These are phyloP conservation scores for Odontesthes bonariensis DNA, from an alignment of 2,113 vertebrate genomes.

Conservation along the genomic window DNA sequence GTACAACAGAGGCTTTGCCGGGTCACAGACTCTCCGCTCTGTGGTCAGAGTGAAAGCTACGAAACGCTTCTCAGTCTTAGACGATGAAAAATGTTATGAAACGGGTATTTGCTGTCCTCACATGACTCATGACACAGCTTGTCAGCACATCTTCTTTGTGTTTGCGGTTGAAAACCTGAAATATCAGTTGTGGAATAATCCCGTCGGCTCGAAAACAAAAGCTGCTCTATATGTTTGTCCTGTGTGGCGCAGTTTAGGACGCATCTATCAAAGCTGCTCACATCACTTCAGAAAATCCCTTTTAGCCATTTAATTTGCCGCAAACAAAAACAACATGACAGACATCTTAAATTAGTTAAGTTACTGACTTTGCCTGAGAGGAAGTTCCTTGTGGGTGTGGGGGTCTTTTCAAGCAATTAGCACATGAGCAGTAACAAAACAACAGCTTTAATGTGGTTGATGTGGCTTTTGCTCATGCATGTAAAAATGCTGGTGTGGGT, in stretches of 20 bases:
- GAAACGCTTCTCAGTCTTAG: no score
- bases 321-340: no score
- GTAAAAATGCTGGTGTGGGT: no score
- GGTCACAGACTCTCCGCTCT: not conserved
- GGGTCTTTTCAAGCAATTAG: no score
- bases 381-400: no score
- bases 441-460: no score
- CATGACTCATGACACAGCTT: not conserved
- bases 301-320: not conserved
- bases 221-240: not conserved
- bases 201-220: not conserved
- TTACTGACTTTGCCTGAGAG: no score
- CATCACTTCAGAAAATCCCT: not conserved
- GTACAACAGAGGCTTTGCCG: not conserved
- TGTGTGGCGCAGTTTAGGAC: not conserved
- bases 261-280: not conserved
- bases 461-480: no score
- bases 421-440: no score
- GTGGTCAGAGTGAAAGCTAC: not conserved
- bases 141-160: not conserved
- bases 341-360: no score
- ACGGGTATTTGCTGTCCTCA: not conserved
- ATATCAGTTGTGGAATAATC: not conserved
- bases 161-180: not conserved
- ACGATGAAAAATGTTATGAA: not conserved